Evolutionary conservation across 2,113 vertebrate genomes (phyloP), one percentile per base, ranked within the genome.

Genomic region (Salvelinus alpinus): DNA sequence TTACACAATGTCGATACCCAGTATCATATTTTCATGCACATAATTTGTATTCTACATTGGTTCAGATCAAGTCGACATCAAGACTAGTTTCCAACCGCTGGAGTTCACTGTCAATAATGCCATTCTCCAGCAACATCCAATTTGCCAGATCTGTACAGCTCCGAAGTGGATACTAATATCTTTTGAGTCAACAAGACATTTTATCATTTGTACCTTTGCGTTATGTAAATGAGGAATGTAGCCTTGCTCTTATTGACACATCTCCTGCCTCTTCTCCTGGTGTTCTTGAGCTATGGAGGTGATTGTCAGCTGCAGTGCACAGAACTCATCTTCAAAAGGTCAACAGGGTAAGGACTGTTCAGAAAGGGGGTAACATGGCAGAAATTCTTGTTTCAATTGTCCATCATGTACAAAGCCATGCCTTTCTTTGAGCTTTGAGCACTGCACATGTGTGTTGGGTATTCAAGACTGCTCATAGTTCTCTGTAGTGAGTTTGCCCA

Each of bases 91-190:
- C 84, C 85, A 79, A 81, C 38, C 75, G 74, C 85, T 86, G 80
- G 85, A 88, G 88, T 86, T 72, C 73, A 88, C 38, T 3, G 87
- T 91, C 90, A 90, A 91, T 91, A 90, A 77, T 74, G 64, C 74
- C 74, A 70, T 78, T 80, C 34, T 89, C 89, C 86, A 91, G 87
- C 81, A 79, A 74, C 80, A 84, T 90, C 87, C 86, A 88, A 88
- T 91, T 90, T 90, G 78, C 82, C 80, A 80, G 82, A 82, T 86
- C 82, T 75, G 71, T 75, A 81, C 86, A 85, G 78, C 86, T 81
- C 86, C 89, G 86, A 83, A 73, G 82, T 83, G 84, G 86, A 86
- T 79, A 82, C 80, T 72, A 78, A 77, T 76, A 25, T 76, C 76
- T 85, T 67, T 78, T 82, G 86, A 81, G 71, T 81, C 71, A 47